Evolutionary conservation across 2,113 vertebrate genomes (phyloP).

Genomic region (Oplegnathus fasciatus): DNA sequence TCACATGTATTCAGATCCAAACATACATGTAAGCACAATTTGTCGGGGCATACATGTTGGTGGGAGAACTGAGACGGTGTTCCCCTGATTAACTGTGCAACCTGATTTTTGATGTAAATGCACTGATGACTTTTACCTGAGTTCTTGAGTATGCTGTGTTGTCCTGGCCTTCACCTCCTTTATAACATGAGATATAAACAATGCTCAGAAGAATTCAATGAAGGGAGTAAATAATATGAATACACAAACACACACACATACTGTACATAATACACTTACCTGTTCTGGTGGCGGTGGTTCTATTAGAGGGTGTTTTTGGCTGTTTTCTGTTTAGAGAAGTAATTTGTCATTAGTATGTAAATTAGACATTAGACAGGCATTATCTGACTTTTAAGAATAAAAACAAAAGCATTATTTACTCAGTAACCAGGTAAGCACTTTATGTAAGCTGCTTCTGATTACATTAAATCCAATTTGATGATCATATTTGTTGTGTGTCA

Average conservation of each 20-base stretch:
- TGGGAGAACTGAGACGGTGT: neutral
- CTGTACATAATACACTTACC: neutral
- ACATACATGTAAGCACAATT: neutral
- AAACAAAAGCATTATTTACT: neutral
- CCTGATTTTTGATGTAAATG: neutral
- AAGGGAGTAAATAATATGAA: neutral
- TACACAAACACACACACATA: neutral
- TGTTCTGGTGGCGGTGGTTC: neutral
- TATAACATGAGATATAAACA: slow-evolving; percentile 18
- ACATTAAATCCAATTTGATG: neutral
- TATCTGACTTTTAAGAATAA: neutral
- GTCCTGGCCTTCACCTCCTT: slow-evolving; percentile 15
- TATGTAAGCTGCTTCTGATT: neutral
- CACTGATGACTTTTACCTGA: slow-evolving; percentile 44
- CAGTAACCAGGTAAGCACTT: neutral
- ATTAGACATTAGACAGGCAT: neutral
- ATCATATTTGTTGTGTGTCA: neutral
- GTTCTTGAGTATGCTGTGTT: neutral
- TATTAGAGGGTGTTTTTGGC: rapidly evolving
- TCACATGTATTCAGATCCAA: neutral
- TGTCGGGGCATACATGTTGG: neutral
- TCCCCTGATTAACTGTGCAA: neutral
- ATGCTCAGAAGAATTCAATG: neutral
- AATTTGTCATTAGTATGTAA: neutral
- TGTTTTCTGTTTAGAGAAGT: slow-evolving; percentile 25